These are phyloP conservation scores for Daubentonia madagascariensis DNA, from an alignment of 2,113 vertebrate species.

Conservation along the genomic window DNA sequence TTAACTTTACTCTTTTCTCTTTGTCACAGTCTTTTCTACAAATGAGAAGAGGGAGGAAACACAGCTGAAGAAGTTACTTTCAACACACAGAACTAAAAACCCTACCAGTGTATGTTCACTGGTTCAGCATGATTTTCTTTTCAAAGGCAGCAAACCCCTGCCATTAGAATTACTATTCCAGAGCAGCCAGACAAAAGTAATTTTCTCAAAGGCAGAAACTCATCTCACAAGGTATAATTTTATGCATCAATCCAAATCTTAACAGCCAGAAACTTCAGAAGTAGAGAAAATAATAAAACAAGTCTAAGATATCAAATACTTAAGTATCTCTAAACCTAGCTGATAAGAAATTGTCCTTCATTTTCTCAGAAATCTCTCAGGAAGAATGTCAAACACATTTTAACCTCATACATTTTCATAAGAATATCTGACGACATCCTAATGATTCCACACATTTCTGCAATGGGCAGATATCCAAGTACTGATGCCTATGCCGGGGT, in stretches of 20 bases:
- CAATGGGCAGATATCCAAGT: neutral
- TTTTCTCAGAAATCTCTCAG: slow-evolving; percentile 41
- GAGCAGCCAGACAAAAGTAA: slow-evolving; percentile 63
- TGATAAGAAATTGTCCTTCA: neutral
- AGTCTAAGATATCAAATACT: slow-evolving; percentile 19
- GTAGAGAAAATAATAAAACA: slow-evolving; percentile 47
- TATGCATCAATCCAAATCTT: slow-evolving; percentile 63
- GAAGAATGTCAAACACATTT: slow-evolving; percentile 27
- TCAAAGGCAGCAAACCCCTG: slow-evolving; percentile 1
- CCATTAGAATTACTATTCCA: slow-evolving; percentile 53
- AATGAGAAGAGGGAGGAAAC: neutral
- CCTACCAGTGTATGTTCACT: neutral
- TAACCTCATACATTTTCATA: neutral
- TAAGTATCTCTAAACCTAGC: slow-evolving; percentile 33
- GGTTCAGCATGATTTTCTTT: slow-evolving; percentile 4
- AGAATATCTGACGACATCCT: neutral
- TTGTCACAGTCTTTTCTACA: slow-evolving; percentile 92
- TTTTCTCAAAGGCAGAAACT: slow-evolving; percentile 69
- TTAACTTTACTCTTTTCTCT: slow-evolving; percentile 86
- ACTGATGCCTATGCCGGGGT: neutral
- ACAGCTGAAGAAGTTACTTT: slow-evolving; percentile 11
- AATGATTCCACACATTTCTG: neutral
- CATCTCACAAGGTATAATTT: slow-evolving; percentile 68
- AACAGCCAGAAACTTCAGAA: slow-evolving; percentile 58
- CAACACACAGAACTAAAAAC: neutral